These are phyloP conservation scores for Plumapathes pennacea DNA, from an alignment of 92 coral and sea anemone genomes.

Conservation along the genomic window DNA sequence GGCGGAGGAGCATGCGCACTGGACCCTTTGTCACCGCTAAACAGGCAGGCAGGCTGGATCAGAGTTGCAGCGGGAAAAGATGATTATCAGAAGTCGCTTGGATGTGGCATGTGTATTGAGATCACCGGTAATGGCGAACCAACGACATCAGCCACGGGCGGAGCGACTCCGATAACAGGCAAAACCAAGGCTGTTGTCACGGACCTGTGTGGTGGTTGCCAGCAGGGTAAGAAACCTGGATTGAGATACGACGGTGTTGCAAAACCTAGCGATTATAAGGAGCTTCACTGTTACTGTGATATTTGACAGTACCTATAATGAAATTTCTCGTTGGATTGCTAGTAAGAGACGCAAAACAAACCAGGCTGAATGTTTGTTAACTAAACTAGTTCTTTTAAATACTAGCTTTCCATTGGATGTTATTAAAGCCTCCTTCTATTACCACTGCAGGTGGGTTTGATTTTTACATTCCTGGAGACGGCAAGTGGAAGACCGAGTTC, in stretches of 20 bases:
- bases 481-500: constrained; percentile 65
- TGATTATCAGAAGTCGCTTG: constrained; percentile 67
- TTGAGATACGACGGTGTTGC: too few relatives aligned
- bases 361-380: too few relatives aligned
- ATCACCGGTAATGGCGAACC: constrained; percentile 67
- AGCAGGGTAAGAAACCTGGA: too few relatives aligned
- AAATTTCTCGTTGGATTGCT: too few relatives aligned
- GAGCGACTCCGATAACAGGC: constrained; percentile 66
- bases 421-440: too few relatives aligned
- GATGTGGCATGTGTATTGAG: constrained; percentile 85
- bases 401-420: too few relatives aligned
- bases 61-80: constrained; percentile 75
- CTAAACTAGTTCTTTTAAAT: too few relatives aligned
- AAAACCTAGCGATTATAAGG: too few relatives aligned
- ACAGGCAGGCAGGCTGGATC: constrained; percentile 65
- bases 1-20: constrained; percentile 73
- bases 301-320: background rate
- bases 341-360: background rate
- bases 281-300: too few relatives aligned
- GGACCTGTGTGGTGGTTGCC: constrained; percentile 67
- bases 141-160: constrained; percentile 34
- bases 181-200: constrained; percentile 56
- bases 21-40: constrained; percentile 68
- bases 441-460: constrained; percentile 64
- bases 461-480: constrained; percentile 59